Evolutionary conservation across 2,113 vertebrate species (phyloP).

Genomic region (Cnemophilus loriae): DNA sequence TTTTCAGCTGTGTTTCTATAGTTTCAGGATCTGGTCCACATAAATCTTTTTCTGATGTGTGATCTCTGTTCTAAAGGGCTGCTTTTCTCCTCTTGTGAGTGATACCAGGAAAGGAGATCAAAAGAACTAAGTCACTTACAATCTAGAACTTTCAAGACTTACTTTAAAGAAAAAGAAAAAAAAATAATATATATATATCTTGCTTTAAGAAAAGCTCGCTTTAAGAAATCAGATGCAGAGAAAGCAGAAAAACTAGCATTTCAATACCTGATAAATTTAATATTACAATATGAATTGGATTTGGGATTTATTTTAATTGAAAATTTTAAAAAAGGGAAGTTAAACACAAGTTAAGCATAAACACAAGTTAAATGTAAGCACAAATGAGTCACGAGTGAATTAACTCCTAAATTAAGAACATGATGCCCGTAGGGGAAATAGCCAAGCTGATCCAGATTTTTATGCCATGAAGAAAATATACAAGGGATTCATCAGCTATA

Average conservation of each 20-base stretch:
- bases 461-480: background rate
- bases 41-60: background rate
- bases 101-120: background rate
- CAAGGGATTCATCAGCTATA: background rate
- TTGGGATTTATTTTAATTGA: background rate
- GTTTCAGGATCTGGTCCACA: background rate
- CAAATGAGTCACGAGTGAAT: background rate
- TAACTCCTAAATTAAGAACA: background rate
- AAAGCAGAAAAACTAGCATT: background rate
- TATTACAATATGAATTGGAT: background rate
- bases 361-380: background rate
- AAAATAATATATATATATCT: too few relatives aligned
- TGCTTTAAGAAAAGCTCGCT: background rate
- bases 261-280: background rate
- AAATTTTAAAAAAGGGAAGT: background rate
- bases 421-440: background rate
- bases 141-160: background rate
- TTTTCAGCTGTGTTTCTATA: background rate
- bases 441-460: background rate
- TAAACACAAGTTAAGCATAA: background rate
- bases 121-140: background rate
- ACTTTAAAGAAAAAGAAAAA: background rate
- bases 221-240: background rate
- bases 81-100: background rate
- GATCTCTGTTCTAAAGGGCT: background rate